Conservation (phyloP, 2,888 invertebrate species). For the Megamerina dolium region DNA sequence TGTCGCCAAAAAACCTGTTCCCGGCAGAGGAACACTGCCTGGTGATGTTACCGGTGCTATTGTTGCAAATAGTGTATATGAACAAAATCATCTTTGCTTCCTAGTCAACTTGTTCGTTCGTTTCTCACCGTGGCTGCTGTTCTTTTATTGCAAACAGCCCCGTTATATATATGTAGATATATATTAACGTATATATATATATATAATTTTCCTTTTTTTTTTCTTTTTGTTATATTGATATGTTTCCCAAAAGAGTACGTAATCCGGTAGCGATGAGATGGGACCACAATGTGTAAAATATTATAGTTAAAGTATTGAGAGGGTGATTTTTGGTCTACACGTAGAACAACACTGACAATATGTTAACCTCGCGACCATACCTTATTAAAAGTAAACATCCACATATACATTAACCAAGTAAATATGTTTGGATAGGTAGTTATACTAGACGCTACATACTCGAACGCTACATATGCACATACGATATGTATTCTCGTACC, state of each 20-base stretch:
- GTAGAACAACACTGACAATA: slow-evolving; percentile 37
- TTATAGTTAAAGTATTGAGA: slow-evolving; percentile 23
- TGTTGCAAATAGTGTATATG: not conserved
- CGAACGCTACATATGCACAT: too few relatives aligned
- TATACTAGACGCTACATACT: too few relatives aligned
- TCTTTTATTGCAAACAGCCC: slow-evolving; percentile 31
- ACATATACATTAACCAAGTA: too few relatives aligned
- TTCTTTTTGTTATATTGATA: slow-evolving; percentile 40
- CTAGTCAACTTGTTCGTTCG: not conserved
- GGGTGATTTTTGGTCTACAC: slow-evolving; percentile 23
- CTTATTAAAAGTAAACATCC: slow-evolving; percentile 21
- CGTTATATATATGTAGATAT: too few relatives aligned
- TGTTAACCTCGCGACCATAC: slow-evolving; percentile 46
- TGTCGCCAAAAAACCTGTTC: slow-evolving; percentile 25
- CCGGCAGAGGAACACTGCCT: not conserved
- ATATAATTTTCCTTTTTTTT: too few relatives aligned
- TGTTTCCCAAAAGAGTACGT: slow-evolving; percentile 44
- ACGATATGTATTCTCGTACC: too few relatives aligned
- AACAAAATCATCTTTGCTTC: slow-evolving; percentile 4
- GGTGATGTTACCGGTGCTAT: slow-evolving; percentile 3
- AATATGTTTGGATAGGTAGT: too few relatives aligned
- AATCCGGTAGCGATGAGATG: slow-evolving; percentile 34
- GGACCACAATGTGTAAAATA: slow-evolving; percentile 44
- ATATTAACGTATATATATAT: too few relatives aligned
- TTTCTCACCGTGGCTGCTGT: slow-evolving; percentile 17